Conservation (phyloP, 2,888 invertebrate species). For the Leucoptera coffeella region DNA sequence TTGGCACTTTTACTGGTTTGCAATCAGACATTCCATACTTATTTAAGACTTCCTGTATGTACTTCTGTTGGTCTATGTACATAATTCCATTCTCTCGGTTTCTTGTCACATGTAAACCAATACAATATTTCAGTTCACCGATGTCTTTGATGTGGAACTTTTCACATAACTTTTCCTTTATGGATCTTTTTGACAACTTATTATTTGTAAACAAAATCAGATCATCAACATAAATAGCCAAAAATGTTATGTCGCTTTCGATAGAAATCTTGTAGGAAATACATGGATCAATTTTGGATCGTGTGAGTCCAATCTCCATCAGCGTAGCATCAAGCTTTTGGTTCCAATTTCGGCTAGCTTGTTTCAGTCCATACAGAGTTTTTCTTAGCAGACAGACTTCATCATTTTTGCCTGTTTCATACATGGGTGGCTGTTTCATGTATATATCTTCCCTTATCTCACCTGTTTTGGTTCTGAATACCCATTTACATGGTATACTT, state of each 20-base stretch:
- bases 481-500: no score
- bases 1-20: constrained; percentile 3
- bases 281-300: constrained; percentile 5
- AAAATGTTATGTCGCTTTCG: constrained; percentile 3
- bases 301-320: constrained; percentile 4
- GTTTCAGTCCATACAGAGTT: constrained; percentile 6
- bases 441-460: constrained; percentile 3
- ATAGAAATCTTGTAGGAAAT: constrained; percentile 3
- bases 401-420: constrained; percentile 1
- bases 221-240: constrained; percentile 6
- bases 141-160: constrained; percentile 6
- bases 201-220: constrained; percentile 4
- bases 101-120: constrained; percentile 4
- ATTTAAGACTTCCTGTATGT: constrained; percentile 4
- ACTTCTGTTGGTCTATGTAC: constrained; percentile 3
- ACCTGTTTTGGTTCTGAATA: no score
- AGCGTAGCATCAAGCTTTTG: constrained; percentile 3
- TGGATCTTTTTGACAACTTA: not conserved
- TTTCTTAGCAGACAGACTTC: constrained; percentile 6
- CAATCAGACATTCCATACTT: constrained; percentile 5
- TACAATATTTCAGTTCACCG: constrained; percentile 1
- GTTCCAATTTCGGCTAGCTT: constrained; percentile 6
- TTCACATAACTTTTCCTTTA: constrained; percentile 4
- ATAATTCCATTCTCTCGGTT: constrained; percentile 1
- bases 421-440: constrained; percentile 3